Percentiles rank a stretch among this genome's conserved stretches.
Evolutionary conservation across 2,113 vertebrate genomes (phyloP).

Genomic region (Hiodon alosoides): DNA sequence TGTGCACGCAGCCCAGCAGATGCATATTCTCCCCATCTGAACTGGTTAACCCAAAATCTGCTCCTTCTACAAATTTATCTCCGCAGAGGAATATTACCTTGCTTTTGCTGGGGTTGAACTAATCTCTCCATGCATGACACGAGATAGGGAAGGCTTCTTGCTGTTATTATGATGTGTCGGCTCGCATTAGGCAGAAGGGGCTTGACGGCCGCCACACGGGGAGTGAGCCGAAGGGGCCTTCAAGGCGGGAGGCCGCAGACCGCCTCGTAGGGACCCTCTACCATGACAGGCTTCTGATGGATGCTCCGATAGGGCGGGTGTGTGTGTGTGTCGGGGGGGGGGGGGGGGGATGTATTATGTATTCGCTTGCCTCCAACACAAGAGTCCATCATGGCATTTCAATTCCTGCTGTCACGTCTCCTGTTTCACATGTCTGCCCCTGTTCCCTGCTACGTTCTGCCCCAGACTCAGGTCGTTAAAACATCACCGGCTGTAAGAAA

Average conservation of each 20-base stretch:
- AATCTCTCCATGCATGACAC: constrained; percentile 74
- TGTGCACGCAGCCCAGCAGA: constrained; percentile 41
- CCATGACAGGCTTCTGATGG: constrained; percentile 15
- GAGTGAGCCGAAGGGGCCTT: constrained; percentile 53
- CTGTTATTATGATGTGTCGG: constrained; percentile 76
- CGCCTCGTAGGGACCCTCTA: constrained; percentile 1
- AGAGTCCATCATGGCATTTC: too few relatives aligned
- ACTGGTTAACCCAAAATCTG: constrained; percentile 60
- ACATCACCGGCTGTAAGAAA: too few relatives aligned
- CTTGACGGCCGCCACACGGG: constrained; percentile 60
- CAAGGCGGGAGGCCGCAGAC: constrained; percentile 49
- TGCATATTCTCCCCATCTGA: constrained; percentile 53
- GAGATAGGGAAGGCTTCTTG: constrained; percentile 73
- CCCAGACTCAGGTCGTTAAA: too few relatives aligned
- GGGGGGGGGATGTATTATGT: constrained; percentile 10
- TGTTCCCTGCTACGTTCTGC: too few relatives aligned
- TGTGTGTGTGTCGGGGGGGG: constrained; percentile 36
- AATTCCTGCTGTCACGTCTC: too few relatives aligned
- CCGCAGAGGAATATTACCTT: constrained; percentile 68
- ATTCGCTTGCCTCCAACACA: too few relatives aligned
- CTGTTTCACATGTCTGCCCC: too few relatives aligned
- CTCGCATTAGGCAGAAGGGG: constrained; percentile 65
- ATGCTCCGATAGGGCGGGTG: constrained; percentile 11
- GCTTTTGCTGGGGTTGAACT: constrained; percentile 73
- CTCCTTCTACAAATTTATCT: constrained; percentile 67